Percentiles rank a stretch among this genome's conserved stretches.
Conservation (phyloP, 1,140 invertebrate genomes). For the Drosophila yakuba region DNA sequence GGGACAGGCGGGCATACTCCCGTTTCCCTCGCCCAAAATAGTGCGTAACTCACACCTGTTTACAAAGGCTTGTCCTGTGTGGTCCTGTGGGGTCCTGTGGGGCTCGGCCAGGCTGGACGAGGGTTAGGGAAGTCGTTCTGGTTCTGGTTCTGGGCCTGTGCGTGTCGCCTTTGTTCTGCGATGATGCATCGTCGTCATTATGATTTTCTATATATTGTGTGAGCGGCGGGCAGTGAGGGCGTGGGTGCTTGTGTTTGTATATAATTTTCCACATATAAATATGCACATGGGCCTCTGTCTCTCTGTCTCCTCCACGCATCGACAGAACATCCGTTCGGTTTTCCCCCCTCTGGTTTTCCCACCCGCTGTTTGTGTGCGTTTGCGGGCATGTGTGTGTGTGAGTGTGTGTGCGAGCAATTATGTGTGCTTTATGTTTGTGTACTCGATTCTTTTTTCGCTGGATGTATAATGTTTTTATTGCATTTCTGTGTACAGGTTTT, state of each 20-base stretch:
- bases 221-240: constrained; percentile 15
- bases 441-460: constrained; percentile 50
- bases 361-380: constrained; percentile 45
- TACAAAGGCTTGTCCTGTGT: constrained; percentile 19
- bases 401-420: constrained; percentile 58
- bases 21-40: constrained; percentile 7
- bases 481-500: constrained; percentile 71
- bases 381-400: constrained; percentile 13
- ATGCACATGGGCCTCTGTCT: constrained; percentile 64
- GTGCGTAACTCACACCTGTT: constrained; percentile 46
- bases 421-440: constrained; percentile 54
- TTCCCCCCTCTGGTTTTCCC: constrained; percentile 3
- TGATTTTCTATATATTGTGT: constrained; percentile 73
- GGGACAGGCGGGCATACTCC: neutral
- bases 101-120: constrained; percentile 8
- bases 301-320: constrained; percentile 49
- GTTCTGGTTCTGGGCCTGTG: constrained; percentile 62
- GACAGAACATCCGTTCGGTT: constrained; percentile 34
- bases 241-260: constrained; percentile 73
- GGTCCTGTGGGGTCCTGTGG: constrained; percentile 8
- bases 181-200: constrained; percentile 82
- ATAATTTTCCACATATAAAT: constrained; percentile 81
- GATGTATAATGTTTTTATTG: constrained; percentile 71
- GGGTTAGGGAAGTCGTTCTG: constrained; percentile 28
- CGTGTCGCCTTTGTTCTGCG: constrained; percentile 78